phyloP scores from a whole-genome alignment of 2,888 invertebrate species.

The Caenorhabditis sp. region DNA sequence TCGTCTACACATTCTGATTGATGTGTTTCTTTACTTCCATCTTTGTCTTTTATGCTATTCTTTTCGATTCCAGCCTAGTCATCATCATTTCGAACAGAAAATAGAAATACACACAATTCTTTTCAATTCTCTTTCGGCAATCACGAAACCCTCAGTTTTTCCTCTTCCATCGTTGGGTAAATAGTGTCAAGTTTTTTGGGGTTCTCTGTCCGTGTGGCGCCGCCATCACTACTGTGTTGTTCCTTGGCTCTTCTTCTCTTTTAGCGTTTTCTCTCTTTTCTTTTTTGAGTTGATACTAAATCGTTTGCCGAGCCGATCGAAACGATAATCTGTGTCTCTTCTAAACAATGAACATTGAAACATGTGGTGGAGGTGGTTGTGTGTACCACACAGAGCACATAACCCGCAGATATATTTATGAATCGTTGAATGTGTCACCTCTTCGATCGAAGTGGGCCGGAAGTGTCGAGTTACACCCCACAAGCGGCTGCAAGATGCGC shows the following conservation, averaged over 20 bases:
- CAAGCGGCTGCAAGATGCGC: slow-evolving; percentile 1
- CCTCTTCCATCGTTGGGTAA: slow-evolving; percentile 37
- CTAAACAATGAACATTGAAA: neutral
- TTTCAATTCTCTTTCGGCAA: slow-evolving; percentile 37
- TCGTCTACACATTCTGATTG: slow-evolving; percentile 27
- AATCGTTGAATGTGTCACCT: slow-evolving; percentile 48
- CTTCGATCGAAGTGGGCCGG: slow-evolving; percentile 20
- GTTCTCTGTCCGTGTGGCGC: slow-evolving; percentile 27
- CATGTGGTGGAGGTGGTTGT: slow-evolving; percentile 12
- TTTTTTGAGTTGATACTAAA: slow-evolving; percentile 13
- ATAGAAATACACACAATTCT: slow-evolving; percentile 5
- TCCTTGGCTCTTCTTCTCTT: slow-evolving; percentile 25
- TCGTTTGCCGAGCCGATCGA: slow-evolving; percentile 13
- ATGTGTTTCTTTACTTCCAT: slow-evolving; percentile 34
- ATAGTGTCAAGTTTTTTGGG: slow-evolving; percentile 61
- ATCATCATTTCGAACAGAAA: slow-evolving; percentile 32
- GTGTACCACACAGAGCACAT: slow-evolving; percentile 2
- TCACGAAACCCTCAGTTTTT: slow-evolving; percentile 41
- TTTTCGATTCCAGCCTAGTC: slow-evolving; percentile 42
- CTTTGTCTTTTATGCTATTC: neutral
- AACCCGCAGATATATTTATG: slow-evolving; percentile 23
- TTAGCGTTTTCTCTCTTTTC: neutral
- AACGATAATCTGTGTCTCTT: slow-evolving; percentile 4
- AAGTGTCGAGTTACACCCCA: slow-evolving; percentile 41
- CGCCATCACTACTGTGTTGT: slow-evolving; percentile 40